Evolutionary conservation across 1,140 invertebrate species (phyloP), one percentile per base, ranked within the genome.

Genomic region (Panulirus ornatus): DNA sequence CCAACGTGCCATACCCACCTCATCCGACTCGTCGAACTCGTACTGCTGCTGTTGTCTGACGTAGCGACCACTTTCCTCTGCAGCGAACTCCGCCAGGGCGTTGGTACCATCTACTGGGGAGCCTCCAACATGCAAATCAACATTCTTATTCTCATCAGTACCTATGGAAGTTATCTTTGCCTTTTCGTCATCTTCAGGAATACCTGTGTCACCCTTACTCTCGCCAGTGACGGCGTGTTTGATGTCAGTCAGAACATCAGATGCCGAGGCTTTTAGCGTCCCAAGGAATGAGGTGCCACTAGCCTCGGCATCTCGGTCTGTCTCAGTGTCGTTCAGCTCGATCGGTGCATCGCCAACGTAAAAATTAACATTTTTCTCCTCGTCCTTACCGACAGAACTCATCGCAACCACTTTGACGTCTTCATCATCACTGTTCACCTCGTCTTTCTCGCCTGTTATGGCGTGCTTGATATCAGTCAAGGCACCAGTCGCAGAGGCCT

Each of bases 1-100:
- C n/a, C n/a, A n/a, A n/a, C n/a, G n/a, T n/a, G n/a, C n/a, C n/a
- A 66, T 30, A 66, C 58, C 58, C 27, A 83, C 81, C 81, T 83
- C 79, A 16, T 82, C 81, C 9, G 81, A 83, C 27, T 58, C 81
- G 54, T 83, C 81, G 81, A 83, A 83, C 47, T 83, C 81, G 19
- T 38, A 47, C 36, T 66, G 81, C 11, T 63, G 51, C n/a, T 1
- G 22, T 19, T 44, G 75, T 16, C 3, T 27, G 75, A 19, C 14
- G 42, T 42, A 78, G n/a, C n/a, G n/a, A 40, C 75, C 27, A 6
- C 5, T 47, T 47, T 14, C 44, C 44, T 11, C 34, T 36, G 16
- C 27, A n/a, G 16, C 47, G 30, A 30, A 19, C 2, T n/a, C 30
- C 2, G 40, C 36, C 1, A 8, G 58, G 58, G 58, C 11, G n/a